These are phyloP conservation scores for Euplagia quadripunctaria DNA, from an alignment of 2,888 invertebrate genomes.

Conservation along the genomic window DNA sequence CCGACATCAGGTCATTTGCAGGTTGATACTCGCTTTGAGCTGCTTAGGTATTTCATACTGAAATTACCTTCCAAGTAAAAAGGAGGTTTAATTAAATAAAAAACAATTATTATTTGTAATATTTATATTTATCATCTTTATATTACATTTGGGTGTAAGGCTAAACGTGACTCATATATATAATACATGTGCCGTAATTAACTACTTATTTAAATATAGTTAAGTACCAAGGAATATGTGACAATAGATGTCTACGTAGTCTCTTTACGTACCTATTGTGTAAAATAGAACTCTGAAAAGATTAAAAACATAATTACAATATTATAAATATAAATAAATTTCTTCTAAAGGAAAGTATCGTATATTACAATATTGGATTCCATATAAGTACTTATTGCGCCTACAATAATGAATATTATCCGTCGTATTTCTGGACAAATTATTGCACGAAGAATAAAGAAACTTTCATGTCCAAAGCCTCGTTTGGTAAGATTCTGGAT, in stretches of 20 bases:
- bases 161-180: slow-evolving; percentile 65
- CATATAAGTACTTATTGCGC: neutral
- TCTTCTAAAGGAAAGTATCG: neutral
- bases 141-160: slow-evolving; percentile 71
- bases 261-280: neutral
- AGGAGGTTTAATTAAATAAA: slow-evolving; percentile 28
- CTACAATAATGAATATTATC: neutral
- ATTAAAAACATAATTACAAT: too few relatives aligned
- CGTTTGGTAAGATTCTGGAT: neutral
- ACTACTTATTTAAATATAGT: slow-evolving; percentile 3
- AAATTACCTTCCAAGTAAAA: too few relatives aligned
- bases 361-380: neutral
- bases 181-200: slow-evolving; percentile 58
- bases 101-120: slow-evolving; percentile 44
- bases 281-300: neutral
- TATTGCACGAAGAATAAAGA: neutral
- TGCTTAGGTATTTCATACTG: too few relatives aligned
- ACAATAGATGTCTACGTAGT: slow-evolving; percentile 10
- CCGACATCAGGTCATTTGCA: too few relatives aligned
- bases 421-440: neutral
- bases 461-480: neutral
- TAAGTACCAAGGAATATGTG: slow-evolving; percentile 45
- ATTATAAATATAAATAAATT: neutral
- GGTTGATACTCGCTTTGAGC: too few relatives aligned
- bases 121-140: slow-evolving; percentile 64